Evolutionary conservation across 1,140 invertebrate species (phyloP).

Genomic region (Drosophila sproati): DNA sequence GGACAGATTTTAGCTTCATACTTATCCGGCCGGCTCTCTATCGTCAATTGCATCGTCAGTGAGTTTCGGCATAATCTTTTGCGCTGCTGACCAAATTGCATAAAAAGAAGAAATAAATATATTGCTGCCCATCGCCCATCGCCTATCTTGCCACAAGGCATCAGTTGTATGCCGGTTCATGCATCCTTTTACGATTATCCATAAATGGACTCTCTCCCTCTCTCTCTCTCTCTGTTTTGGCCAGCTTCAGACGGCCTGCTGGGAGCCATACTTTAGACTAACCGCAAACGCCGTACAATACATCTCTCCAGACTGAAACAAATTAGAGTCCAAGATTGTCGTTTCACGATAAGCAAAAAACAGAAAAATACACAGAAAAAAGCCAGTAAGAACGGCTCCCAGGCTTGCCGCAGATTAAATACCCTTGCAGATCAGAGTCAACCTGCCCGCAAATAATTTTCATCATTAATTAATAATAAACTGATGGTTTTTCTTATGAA

Average conservation of each 20-base stretch:
- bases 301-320: neutral
- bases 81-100: constrained; percentile 49
- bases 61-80: constrained; percentile 54
- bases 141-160: constrained; percentile 49
- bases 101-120: constrained; percentile 74
- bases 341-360: neutral
- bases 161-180: neutral
- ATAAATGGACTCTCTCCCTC: constrained; percentile 41
- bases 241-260: constrained; percentile 29
- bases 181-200: constrained; percentile 59
- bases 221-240: constrained; percentile 6
- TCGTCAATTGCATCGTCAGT: constrained; percentile 50
- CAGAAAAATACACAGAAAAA: neutral
- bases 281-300: neutral
- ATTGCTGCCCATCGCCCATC: constrained; percentile 53
- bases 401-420: no score
- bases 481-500: no score
- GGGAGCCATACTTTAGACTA: constrained; percentile 62
- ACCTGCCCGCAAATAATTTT: no score
- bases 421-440: no score
- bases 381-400: neutral
- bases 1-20: constrained; percentile 6
- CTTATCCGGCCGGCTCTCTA: constrained; percentile 2
- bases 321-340: neutral
- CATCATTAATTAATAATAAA: no score